Evolutionary conservation across 1,140 invertebrate genomes (phyloP).

Genomic region (Aradophagus sp.): DNA sequence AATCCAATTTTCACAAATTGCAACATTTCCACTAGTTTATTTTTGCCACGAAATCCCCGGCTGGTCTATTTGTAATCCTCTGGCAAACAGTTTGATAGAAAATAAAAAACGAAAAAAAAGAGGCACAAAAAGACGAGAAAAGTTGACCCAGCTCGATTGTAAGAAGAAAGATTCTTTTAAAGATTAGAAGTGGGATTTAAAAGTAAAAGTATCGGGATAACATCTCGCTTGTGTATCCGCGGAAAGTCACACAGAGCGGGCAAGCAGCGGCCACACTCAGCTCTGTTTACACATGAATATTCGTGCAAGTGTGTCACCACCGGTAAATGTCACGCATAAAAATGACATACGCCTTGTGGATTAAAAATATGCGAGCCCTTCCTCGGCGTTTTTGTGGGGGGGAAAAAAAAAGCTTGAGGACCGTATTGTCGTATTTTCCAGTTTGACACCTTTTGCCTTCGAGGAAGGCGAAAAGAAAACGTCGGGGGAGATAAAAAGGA

Average conservation of each 20-base stretch:
- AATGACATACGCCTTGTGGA: constrained; percentile 43
- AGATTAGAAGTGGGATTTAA: constrained; percentile 52
- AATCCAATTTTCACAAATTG: constrained; percentile 33
- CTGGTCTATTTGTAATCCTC: constrained; percentile 38
- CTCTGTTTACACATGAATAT: constrained; percentile 52
- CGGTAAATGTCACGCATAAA: constrained; percentile 51
- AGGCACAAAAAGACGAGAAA: constrained; percentile 43
- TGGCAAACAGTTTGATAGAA: constrained; percentile 47
- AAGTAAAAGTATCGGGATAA: constrained; percentile 57
- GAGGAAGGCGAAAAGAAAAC: constrained; percentile 1
- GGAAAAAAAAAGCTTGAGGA: constrained; percentile 19
- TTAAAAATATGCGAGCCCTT: constrained; percentile 38
- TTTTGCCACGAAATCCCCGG: constrained; percentile 11
- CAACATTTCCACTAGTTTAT: constrained; percentile 20
- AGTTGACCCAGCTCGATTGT: constrained; percentile 50
- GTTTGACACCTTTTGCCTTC: constrained; percentile 12
- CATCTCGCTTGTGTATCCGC: constrained; percentile 44
- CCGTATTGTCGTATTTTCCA: constrained; percentile 32
- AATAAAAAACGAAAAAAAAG: constrained; percentile 42
- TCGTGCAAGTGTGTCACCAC: constrained; percentile 51
- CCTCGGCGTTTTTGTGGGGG: constrained; percentile 17
- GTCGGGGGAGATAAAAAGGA: constrained; percentile 1
- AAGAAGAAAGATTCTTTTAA: constrained; percentile 51
- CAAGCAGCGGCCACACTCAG: constrained; percentile 32
- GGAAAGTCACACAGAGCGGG: constrained; percentile 35